Conservation (phyloP, 2,888 invertebrate species). For the Disparrhopalites patrizii region DNA sequence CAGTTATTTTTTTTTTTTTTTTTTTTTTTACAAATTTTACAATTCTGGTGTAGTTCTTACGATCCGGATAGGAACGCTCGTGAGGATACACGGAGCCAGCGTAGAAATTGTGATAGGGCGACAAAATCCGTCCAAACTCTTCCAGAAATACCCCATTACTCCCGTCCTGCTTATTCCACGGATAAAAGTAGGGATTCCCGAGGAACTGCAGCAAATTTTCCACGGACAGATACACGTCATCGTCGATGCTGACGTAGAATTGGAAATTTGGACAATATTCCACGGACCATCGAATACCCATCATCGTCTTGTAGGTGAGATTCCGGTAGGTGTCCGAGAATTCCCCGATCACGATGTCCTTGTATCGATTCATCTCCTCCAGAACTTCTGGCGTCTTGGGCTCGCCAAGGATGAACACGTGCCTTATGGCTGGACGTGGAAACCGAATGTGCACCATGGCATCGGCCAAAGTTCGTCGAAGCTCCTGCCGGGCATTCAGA, state of each 20-base stretch:
- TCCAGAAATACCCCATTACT: too few relatives aligned
- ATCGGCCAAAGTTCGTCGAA: not conserved
- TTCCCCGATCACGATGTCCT: not conserved
- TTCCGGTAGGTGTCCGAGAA: not conserved
- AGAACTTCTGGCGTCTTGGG: not conserved
- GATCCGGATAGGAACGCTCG: too few relatives aligned
- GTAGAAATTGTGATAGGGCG: too few relatives aligned
- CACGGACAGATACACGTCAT: not conserved
- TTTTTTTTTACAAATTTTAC: too few relatives aligned
- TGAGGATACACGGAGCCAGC: too few relatives aligned
- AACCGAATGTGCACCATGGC: too few relatives aligned
- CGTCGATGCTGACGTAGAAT: not conserved
- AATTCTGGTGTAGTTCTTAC: too few relatives aligned
- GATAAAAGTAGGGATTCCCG: not conserved
- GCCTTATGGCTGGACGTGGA: not conserved
- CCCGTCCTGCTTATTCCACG: not conserved
- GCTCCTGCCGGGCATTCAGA: not conserved
- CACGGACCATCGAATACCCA: not conserved
- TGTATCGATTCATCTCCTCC: not conserved
- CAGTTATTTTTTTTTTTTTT: too few relatives aligned
- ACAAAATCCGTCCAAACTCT: too few relatives aligned
- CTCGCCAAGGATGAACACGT: not conserved
- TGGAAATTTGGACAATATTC: not conserved
- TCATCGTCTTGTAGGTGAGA: constrained; percentile 2
- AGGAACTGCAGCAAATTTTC: not conserved